Percentiles rank a stretch among this genome's conserved stretches.
These are phyloP conservation scores for Varanus salvator DNA, from an alignment of 2,113 vertebrate species.

Conservation along the genomic window DNA sequence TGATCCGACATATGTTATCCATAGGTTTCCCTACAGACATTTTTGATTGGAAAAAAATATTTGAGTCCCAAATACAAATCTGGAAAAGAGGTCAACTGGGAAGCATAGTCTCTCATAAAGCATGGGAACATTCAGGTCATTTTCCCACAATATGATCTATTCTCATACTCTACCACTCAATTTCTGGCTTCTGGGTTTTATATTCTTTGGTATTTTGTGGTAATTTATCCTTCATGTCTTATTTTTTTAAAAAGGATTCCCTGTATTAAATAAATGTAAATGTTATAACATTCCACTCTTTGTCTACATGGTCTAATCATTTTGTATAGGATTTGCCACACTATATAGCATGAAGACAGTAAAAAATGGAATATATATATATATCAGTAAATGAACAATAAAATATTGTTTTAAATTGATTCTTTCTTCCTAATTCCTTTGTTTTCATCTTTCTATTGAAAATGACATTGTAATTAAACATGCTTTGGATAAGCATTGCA, in stretches of 20 bases:
- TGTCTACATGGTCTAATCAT: background rate
- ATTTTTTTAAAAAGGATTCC: constrained; percentile 34
- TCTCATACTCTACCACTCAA: constrained; percentile 57
- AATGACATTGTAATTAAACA: constrained; percentile 33
- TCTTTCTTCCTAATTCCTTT: constrained; percentile 5
- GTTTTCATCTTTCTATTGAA: constrained; percentile 35
- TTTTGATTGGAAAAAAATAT: constrained; percentile 55
- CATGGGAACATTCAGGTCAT: constrained; percentile 55
- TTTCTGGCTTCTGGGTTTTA: constrained; percentile 48
- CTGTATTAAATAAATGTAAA: constrained; percentile 48
- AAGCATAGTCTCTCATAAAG: constrained; percentile 47
- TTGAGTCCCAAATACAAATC: constrained; percentile 58
- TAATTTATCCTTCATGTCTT: constrained; percentile 46
- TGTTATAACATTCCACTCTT: constrained; percentile 1
- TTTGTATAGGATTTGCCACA: background rate
- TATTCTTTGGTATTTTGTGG: constrained; percentile 50
- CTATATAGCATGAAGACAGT: constrained; percentile 23
- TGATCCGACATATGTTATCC: constrained; percentile 59
- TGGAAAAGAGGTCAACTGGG: constrained; percentile 60
- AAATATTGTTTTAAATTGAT: constrained; percentile 41
- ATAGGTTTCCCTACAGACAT: constrained; percentile 47
- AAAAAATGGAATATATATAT: constrained; percentile 36
- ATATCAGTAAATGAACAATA: constrained; percentile 45
- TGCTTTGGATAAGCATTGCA: constrained; percentile 33
- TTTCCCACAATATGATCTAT: constrained; percentile 40